Conservation (phyloP, 2,888 invertebrate species). For the Carpatolechia fugitivella region DNA sequence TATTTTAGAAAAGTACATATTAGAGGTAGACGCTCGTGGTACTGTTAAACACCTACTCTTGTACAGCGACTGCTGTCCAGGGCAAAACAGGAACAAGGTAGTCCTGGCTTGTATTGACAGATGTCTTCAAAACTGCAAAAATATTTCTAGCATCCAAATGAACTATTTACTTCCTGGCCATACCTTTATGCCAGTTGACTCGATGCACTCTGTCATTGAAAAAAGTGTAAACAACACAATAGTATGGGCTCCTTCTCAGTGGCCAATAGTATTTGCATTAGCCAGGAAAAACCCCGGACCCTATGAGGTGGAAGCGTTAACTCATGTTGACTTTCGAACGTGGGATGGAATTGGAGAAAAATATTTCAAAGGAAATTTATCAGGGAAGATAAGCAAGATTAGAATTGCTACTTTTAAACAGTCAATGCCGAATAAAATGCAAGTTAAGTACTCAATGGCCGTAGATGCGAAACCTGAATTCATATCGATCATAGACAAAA, state of each 20-base stretch:
- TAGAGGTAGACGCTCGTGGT: neutral
- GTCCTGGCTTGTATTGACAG: neutral
- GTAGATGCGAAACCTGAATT: too few species aligned
- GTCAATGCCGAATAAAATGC: too few species aligned
- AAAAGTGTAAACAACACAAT: constrained; percentile 6
- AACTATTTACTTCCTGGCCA: constrained; percentile 17
- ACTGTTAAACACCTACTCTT: neutral
- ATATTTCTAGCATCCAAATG: constrained; percentile 10
- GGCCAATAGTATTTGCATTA: constrained; percentile 6
- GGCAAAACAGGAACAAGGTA: constrained; percentile 5
- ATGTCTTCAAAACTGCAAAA: neutral
- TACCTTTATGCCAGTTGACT: constrained; percentile 12
- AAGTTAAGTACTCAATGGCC: too few species aligned
- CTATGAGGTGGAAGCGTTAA: constrained; percentile 2
- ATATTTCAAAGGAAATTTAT: too few species aligned
- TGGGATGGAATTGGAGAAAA: too few species aligned
- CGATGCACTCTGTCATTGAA: constrained; percentile 15
- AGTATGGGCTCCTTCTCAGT: constrained; percentile 15
- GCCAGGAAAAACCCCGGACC: constrained; percentile 9
- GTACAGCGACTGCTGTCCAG: constrained; percentile 4
- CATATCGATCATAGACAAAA: too few species aligned
- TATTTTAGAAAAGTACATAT: too few species aligned
- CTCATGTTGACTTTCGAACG: neutral
- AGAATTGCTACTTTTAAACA: too few species aligned
- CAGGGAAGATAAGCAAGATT: too few species aligned